phyloP scores from a whole-genome alignment of 2,113 vertebrate genomes.

The Benitochromis conjunctus region DNA sequence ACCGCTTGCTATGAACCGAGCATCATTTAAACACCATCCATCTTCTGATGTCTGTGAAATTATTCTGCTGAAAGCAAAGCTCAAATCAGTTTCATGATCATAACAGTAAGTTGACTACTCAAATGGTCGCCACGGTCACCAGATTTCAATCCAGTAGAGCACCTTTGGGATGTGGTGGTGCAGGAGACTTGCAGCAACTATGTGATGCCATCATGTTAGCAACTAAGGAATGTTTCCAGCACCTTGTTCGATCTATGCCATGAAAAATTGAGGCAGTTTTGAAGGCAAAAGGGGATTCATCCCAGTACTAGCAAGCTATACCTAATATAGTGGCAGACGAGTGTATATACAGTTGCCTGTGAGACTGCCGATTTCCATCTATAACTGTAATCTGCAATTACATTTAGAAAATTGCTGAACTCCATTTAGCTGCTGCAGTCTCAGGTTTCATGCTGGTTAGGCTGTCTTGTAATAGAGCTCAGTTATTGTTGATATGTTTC shows the following conservation, averaged over 20 bases:
- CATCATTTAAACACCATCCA: no score
- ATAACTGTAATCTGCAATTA: neutral
- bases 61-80: no score
- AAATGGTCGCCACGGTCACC: no score
- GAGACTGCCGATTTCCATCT: neutral
- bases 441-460: neutral
- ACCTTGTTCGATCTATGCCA: neutral
- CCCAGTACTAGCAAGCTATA: neutral
- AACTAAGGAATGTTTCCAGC: neutral
- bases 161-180: neutral
- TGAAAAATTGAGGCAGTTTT: neutral
- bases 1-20: no score
- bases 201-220: no score
- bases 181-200: neutral
- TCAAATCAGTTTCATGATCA: no score
- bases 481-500: neutral
- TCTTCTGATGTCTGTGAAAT: no score
- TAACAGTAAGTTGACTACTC: no score
- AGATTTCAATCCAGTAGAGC: no score
- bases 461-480: neutral
- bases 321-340: neutral
- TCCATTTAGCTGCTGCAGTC: neutral
- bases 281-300: neutral
- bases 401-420: neutral
- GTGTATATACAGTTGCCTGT: neutral